phyloP scores from a whole-genome alignment of 2,113 vertebrate species.

The Synodontis membranacea region DNA sequence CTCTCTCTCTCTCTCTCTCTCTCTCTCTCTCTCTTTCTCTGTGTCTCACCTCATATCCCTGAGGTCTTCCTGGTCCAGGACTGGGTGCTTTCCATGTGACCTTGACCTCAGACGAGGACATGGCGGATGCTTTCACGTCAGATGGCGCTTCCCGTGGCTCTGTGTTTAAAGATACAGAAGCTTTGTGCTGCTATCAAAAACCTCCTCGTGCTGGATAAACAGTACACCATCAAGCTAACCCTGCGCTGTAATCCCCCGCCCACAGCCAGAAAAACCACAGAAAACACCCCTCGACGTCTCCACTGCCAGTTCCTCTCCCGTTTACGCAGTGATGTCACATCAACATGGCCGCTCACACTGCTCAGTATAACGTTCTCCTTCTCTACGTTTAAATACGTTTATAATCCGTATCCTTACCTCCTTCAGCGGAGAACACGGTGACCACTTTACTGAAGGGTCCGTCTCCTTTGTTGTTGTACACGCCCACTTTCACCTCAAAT shows the following conservation, averaged over 20 bases:
- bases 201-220: neutral
- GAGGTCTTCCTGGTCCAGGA: slow-evolving; percentile 87
- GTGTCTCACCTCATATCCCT: slow-evolving; percentile 88
- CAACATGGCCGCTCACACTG: neutral
- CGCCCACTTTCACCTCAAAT: slow-evolving; percentile 95
- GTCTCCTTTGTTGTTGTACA: slow-evolving; percentile 97
- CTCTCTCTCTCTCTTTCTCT: neutral
- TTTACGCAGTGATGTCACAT: neutral
- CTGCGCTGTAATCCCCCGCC: neutral
- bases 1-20: neutral
- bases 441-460: slow-evolving; percentile 92
- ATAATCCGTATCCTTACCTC: slow-evolving; percentile 74
- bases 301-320: neutral
- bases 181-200: neutral
- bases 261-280: neutral
- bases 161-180: slow-evolving; percentile 66
- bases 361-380: neutral
- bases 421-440: slow-evolving; percentile 91
- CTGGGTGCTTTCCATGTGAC: slow-evolving; percentile 85
- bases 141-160: slow-evolving; percentile 87
- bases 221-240: neutral
- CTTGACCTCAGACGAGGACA: slow-evolving; percentile 90
- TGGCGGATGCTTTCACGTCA: slow-evolving; percentile 82
- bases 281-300: neutral
- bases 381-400: too few relatives aligned